Conservation (phyloP, 1,140 invertebrate genomes). For the Atta texana region DNA sequence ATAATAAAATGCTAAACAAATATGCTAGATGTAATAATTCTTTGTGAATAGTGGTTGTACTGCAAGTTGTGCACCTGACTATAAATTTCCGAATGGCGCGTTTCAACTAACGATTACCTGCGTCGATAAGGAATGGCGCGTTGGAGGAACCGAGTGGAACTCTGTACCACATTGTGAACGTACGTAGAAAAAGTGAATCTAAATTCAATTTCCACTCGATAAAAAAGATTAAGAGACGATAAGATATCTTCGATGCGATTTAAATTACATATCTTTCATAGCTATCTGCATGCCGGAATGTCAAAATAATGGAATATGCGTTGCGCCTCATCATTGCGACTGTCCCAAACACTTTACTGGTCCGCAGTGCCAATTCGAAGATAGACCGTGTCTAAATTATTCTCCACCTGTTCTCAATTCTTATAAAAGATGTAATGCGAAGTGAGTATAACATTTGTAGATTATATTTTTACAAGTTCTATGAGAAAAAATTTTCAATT, state of each 20-base stretch:
- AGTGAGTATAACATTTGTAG: slow-evolving; percentile 86
- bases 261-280: slow-evolving; percentile 79
- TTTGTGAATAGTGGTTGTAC: slow-evolving; percentile 85
- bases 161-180: slow-evolving; percentile 89
- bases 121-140: slow-evolving; percentile 87
- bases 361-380: slow-evolving; percentile 91
- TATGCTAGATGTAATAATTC: slow-evolving; percentile 5
- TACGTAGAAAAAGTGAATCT: slow-evolving; percentile 67
- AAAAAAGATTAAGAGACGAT: background rate
- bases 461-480: background rate
- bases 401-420: slow-evolving; percentile 90
- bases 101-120: slow-evolving; percentile 86
- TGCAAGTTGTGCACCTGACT: slow-evolving; percentile 86
- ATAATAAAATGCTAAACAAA: background rate
- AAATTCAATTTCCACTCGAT: background rate
- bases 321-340: slow-evolving; percentile 89
- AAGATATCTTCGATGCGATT: slow-evolving; percentile 9
- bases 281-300: slow-evolving; percentile 91
- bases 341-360: slow-evolving; percentile 92
- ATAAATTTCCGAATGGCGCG: slow-evolving; percentile 88
- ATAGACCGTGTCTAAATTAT: slow-evolving; percentile 89
- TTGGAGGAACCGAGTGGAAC: slow-evolving; percentile 85
- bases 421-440: slow-evolving; percentile 87
- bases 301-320: slow-evolving; percentile 92
- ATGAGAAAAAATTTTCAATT: background rate